Conservation (phyloP, 1,140 invertebrate species). For the Aphis gossypii region DNA sequence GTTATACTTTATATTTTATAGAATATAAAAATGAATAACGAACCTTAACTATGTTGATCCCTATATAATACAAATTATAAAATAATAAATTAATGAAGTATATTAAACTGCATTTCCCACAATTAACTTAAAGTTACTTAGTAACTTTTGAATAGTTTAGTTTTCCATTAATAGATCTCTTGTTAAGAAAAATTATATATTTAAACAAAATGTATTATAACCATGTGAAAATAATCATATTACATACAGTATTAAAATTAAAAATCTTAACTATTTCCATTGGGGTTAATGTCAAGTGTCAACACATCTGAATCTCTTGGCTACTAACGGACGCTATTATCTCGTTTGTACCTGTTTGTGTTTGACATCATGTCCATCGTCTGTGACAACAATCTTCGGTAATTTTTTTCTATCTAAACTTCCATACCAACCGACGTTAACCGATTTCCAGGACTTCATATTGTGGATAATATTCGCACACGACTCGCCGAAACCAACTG, state of each 20-base stretch:
- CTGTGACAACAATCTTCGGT: constrained; percentile 44
- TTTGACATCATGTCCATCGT: not conserved
- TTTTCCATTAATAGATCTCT: not conserved
- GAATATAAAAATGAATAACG: not conserved
- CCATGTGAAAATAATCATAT: not conserved
- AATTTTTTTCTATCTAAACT: constrained; percentile 24
- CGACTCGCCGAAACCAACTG: constrained; percentile 42
- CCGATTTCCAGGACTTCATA: constrained; percentile 43
- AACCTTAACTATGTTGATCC: not conserved
- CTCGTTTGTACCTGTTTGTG: constrained; percentile 16
- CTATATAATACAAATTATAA: not conserved
- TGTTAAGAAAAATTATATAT: not conserved
- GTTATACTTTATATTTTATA: not conserved
- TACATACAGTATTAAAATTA: not conserved
- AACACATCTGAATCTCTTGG: not conserved
- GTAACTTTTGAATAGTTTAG: no score
- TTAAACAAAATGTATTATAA: not conserved
- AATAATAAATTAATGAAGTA: not conserved
- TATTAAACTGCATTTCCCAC: not conserved
- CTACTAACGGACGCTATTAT: not conserved
- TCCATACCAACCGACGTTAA: constrained; percentile 24
- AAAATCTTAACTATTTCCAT: not conserved
- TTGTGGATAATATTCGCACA: not conserved
- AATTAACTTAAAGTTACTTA: not conserved
- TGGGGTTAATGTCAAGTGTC: not conserved